Evolutionary conservation across 2,113 vertebrate genomes (phyloP).

Genomic region (Tylochromis polylepis): DNA sequence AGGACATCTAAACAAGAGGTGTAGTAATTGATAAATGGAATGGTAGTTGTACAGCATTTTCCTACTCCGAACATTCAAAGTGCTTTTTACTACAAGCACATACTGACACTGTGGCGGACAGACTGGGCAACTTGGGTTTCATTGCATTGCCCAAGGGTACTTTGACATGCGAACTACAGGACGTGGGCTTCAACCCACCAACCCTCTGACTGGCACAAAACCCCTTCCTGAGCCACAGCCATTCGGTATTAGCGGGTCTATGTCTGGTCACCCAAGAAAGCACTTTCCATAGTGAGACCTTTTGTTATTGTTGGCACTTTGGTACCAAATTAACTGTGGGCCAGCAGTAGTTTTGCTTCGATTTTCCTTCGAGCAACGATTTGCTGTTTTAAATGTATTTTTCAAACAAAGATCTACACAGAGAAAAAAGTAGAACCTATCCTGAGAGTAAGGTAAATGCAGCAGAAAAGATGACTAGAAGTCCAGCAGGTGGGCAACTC

Average conservation of each 20-base stretch:
- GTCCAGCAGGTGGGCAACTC: not conserved
- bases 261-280: not conserved
- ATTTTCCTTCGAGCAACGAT: not conserved
- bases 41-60: not conserved
- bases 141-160: too few species aligned
- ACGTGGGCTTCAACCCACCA: too few species aligned
- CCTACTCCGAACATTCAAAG: not conserved
- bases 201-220: not conserved
- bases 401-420: not conserved
- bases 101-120: accelerated
- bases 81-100: not conserved
- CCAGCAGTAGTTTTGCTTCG: accelerated
- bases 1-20: not conserved
- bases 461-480: not conserved
- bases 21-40: not conserved
- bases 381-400: not conserved
- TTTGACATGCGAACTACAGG: too few species aligned
- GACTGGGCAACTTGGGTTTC: not conserved
- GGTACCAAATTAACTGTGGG: accelerated
- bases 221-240: not conserved
- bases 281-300: not conserved
- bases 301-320: not conserved
- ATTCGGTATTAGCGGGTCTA: not conserved
- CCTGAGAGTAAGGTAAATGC: not conserved
- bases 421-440: accelerated